phyloP scores from a whole-genome alignment of 30 jellyfish, hydroid and myxozoan species.

The Chironex yamaguchii region DNA sequence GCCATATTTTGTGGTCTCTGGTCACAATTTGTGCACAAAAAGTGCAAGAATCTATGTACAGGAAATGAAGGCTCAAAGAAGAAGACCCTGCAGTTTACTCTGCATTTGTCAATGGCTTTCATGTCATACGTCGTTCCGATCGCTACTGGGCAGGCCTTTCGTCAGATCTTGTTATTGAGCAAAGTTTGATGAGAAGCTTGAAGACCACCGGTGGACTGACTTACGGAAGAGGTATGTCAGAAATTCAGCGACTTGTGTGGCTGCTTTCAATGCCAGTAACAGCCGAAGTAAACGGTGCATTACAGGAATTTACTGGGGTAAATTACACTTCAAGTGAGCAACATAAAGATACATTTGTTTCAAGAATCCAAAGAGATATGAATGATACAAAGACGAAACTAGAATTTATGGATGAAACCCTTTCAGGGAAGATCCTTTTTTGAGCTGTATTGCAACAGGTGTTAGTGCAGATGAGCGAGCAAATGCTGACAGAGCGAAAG shows the following conservation, averaged over 20 bases:
- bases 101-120: slow-evolving; percentile 58
- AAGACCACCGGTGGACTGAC: slow-evolving; percentile 60
- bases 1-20: slow-evolving; percentile 68
- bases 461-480: neutral
- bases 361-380: slow-evolving; percentile 25
- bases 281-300: slow-evolving; percentile 38
- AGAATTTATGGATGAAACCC: slow-evolving; percentile 25
- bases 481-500: neutral
- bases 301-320: slow-evolving; percentile 33
- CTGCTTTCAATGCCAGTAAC: slow-evolving; percentile 37
- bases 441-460: neutral
- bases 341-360: slow-evolving; percentile 41
- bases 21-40: slow-evolving; percentile 65
- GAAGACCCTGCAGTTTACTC: slow-evolving; percentile 37
- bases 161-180: slow-evolving; percentile 59
- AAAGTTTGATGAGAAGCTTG: slow-evolving; percentile 41
- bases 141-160: slow-evolving; percentile 69
- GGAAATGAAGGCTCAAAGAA: slow-evolving; percentile 49
- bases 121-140: slow-evolving; percentile 27
- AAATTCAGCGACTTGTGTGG: slow-evolving; percentile 33
- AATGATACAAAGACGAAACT: slow-evolving; percentile 14
- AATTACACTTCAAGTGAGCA: slow-evolving; percentile 51
- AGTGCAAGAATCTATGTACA: slow-evolving; percentile 62
- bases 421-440: slow-evolving; percentile 3
- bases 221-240: slow-evolving; percentile 49